phyloP scores from a whole-genome alignment of 2,797 vertebrate species.

The Antrozous pallidus region DNA sequence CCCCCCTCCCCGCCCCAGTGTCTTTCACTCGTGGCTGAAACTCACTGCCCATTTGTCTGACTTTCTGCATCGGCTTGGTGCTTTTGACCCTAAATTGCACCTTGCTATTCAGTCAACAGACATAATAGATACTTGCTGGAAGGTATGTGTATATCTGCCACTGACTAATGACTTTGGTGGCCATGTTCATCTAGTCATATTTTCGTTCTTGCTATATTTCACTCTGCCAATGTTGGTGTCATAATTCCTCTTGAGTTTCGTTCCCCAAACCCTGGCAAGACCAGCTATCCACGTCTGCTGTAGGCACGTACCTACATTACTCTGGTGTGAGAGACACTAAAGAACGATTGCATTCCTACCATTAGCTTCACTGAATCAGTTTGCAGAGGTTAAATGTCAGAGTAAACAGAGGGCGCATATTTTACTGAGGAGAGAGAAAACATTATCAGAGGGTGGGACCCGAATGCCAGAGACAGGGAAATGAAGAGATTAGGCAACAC shows the following conservation, averaged over 20 bases:
- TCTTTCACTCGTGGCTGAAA: neutral
- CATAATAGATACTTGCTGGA: neutral
- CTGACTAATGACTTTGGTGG: neutral
- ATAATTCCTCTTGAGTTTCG: constrained; percentile 9
- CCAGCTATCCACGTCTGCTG: neutral
- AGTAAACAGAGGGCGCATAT: neutral
- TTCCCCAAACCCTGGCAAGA: neutral
- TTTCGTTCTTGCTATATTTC: neutral
- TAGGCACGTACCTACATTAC: neutral
- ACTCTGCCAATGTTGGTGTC: neutral
- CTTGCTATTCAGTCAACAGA: neutral
- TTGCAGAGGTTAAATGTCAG: neutral
- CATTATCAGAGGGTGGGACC: neutral
- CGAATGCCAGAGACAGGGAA: neutral
- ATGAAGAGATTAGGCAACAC: neutral
- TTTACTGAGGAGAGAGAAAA: neutral
- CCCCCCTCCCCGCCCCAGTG: no score
- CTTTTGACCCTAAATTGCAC: neutral
- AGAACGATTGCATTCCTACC: neutral
- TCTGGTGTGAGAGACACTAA: neutral
- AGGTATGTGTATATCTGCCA: neutral
- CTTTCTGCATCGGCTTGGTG: neutral
- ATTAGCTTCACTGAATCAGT: neutral
- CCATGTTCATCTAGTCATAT: neutral
- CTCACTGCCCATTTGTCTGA: neutral